Conservation (phyloP, 2,888 invertebrate species). For the Leptopilina myrica region DNA sequence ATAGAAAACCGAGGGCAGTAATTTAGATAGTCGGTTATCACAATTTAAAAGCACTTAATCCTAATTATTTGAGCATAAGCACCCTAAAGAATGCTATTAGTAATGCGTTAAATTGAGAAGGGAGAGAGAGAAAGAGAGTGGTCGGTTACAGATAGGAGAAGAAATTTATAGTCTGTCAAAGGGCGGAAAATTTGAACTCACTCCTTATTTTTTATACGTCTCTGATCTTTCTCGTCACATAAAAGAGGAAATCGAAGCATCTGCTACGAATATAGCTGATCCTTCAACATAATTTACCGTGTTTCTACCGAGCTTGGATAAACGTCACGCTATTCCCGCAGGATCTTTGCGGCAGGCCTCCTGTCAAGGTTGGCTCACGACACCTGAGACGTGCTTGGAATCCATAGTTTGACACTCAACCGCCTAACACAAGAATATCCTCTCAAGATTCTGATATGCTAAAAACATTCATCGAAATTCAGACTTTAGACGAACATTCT, state of each 20-base stretch:
- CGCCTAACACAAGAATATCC: conserved; percentile 31
- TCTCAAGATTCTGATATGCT: conserved; percentile 11
- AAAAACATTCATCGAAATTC: conserved; percentile 28
- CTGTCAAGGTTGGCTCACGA: conserved; percentile 45
- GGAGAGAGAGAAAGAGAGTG: conserved; percentile 24
- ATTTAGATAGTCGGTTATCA: too few relatives aligned
- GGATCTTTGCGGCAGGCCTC: conserved; percentile 38
- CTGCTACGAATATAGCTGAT: conserved; percentile 27
- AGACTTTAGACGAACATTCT: neutral
- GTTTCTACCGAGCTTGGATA: conserved; percentile 42
- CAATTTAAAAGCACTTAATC: too few relatives aligned
- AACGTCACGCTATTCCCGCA: conserved; percentile 38
- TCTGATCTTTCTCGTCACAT: conserved; percentile 4
- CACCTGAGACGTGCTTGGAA: conserved; percentile 41
- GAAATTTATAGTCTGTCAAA: conserved; percentile 33
- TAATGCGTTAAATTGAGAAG: conserved; percentile 21
- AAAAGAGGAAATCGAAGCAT: conserved; percentile 25
- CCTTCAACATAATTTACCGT: conserved; percentile 40
- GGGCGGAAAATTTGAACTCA: conserved; percentile 26
- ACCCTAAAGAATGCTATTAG: neutral
- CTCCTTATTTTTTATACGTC: neutral
- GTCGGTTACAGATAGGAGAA: conserved; percentile 41
- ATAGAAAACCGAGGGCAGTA: too few relatives aligned
- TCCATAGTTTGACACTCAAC: conserved; percentile 15
- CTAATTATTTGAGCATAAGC: too few relatives aligned